phyloP scores from a whole-genome alignment of 2,113 vertebrate genomes.

The Nycticryphes semicollaris region DNA sequence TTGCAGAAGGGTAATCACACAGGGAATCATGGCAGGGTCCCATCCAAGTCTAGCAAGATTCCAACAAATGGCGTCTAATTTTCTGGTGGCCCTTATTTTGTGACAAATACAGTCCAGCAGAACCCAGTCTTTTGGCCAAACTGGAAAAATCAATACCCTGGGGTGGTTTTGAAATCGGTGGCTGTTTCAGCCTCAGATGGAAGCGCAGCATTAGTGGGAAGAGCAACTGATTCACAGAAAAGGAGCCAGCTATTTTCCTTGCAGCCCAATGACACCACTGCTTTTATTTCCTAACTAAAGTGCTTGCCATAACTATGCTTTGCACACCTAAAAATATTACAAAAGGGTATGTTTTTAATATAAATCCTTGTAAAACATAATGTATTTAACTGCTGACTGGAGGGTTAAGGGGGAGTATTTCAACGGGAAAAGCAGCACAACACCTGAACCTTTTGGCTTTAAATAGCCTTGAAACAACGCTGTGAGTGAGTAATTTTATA shows the following conservation, averaged over 20 bases:
- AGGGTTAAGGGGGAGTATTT: background rate
- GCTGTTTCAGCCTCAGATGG: background rate
- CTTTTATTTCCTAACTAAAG: no score
- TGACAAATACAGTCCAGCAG: background rate
- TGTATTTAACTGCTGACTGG: background rate
- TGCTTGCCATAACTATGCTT: background rate
- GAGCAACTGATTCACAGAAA: background rate
- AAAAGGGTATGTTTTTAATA: background rate
- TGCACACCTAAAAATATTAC: background rate
- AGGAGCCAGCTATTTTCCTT: background rate
- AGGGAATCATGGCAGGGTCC: background rate
- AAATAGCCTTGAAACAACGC: background rate
- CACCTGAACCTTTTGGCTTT: background rate
- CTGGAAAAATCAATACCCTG: fast-evolving
- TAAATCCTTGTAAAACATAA: background rate
- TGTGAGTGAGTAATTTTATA: background rate
- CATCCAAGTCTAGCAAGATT: background rate
- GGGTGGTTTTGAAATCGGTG: background rate
- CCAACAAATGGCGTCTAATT: background rate
- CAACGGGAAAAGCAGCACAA: background rate
- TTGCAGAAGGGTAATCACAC: background rate
- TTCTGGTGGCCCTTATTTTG: background rate
- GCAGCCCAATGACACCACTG: background rate
- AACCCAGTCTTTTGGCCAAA: background rate
- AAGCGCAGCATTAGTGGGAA: fast-evolving